Percentiles rank a stretch among this genome's conserved stretches.
phyloP scores from a whole-genome alignment of 2,113 vertebrate species.

The Bos javanicus region DNA sequence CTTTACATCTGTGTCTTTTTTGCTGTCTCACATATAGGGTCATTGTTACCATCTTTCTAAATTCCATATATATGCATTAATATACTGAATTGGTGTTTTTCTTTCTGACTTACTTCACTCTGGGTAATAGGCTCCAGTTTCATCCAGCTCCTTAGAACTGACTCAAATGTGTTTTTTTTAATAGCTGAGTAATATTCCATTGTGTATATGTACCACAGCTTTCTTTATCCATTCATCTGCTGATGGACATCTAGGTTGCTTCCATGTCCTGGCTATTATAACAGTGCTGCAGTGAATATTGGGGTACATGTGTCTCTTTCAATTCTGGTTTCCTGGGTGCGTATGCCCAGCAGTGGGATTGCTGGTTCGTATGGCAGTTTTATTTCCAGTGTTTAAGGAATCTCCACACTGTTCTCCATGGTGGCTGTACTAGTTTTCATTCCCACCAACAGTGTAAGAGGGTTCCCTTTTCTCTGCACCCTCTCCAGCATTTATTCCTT shows the following conservation, averaged over 20 bases:
- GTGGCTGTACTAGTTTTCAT: background rate
- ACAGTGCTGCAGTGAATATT: background rate
- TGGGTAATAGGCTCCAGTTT: background rate
- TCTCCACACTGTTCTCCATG: background rate
- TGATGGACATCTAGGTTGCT: background rate
- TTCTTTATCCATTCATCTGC: background rate
- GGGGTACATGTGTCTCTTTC: background rate
- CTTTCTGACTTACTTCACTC: background rate
- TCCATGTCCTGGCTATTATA: background rate
- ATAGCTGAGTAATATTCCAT: background rate
- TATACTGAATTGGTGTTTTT: background rate
- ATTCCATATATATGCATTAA: background rate
- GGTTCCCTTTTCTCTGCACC: fast-evolving
- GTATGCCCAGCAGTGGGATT: background rate
- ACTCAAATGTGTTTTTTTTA: background rate
- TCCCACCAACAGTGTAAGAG: background rate
- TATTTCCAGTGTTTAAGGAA: background rate
- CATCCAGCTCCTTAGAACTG: background rate
- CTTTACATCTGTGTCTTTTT: background rate
- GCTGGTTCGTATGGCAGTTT: background rate
- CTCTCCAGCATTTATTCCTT: background rate
- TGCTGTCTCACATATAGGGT: background rate
- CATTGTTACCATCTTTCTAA: background rate
- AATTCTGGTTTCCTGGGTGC: fast-evolving
- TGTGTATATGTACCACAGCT: background rate